Base-by-base conservation (phyloP, 2,888 invertebrate species). In the Pediacus dermestoides region DNA sequence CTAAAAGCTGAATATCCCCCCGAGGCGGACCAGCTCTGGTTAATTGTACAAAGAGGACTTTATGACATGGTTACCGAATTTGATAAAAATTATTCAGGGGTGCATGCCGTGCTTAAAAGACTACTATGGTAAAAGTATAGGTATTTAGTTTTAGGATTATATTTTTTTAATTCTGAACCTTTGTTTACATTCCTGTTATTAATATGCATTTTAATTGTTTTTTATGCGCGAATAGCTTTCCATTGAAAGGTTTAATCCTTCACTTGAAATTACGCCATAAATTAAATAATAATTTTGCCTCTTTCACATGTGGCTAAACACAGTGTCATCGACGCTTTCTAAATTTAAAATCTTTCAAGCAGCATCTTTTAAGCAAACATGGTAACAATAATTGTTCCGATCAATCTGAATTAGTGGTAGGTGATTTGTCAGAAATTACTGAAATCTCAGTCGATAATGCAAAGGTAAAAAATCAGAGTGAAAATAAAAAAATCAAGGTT, bases 191-290 rank as follows among this genome's bases (percentile, higher is more conserved):
- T 7, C n/a, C n/a, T 18, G 6, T 18, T 18, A 18, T 18, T 18
- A 18, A 18, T 7, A 18, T 18, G 21, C n/a, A 7, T 7, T 6
- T 18, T 18, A 6, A 18, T 6, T 18, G 21, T 18, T 18, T 18
- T 18, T n/a, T 18, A n/a, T 18, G 21, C n/a, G 21, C 21, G n/a
- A 18, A 18, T 18, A 18, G 21, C 21, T 18, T 18, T 18, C 21
- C 21, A 7, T 7, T 18, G n/a, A 6, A n/a, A 18, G 21, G 21
- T 7, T 18, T 18, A n/a, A 18, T 18, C 21, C 21, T 18, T 18
- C 21, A 18, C 21, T 18, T 18, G 6, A 18, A 18, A 18, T 18
- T 18, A 18, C 21, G 21, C 6, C 21, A 18, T 18, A 18, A 18
- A 18, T 18, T 18, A 18, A n/a, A 18, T 7, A 18, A 18, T 18